Evolutionary conservation across 2,797 vertebrate genomes (phyloP).

Genomic region (Onychomys arenicola): DNA sequence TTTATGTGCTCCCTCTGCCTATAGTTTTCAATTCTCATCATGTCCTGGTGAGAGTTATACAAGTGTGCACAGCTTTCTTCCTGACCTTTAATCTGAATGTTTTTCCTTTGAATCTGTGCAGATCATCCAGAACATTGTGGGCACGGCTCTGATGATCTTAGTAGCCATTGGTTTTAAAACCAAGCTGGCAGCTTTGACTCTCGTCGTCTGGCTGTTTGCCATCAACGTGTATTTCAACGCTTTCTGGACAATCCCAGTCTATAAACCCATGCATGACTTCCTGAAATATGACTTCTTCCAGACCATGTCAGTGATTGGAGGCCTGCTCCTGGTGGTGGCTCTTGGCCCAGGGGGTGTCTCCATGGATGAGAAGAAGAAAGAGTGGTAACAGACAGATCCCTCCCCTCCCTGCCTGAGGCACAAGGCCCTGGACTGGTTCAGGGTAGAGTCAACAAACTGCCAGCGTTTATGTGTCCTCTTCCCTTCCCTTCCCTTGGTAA

Average conservation of each 20-base stretch:
- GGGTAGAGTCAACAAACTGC: slow-evolving; percentile 83
- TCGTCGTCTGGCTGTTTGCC: slow-evolving; percentile 96
- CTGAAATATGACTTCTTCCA: slow-evolving; percentile 99
- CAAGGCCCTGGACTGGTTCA: slow-evolving; percentile 79
- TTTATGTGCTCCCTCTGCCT: no score
- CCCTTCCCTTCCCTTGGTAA: slow-evolving; percentile 80
- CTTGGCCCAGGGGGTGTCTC: slow-evolving; percentile 98
- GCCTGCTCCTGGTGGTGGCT: slow-evolving; percentile 97
- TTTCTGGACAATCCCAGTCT: slow-evolving; percentile 97
- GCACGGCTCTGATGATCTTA: slow-evolving; percentile 96
- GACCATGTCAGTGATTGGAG: slow-evolving; percentile 98
- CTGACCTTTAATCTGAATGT: background rate
- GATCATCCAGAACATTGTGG: slow-evolving; percentile 99
- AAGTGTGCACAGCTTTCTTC: background rate
- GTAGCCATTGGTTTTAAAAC: slow-evolving; percentile 99
- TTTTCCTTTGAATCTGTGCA: slow-evolving; percentile 76
- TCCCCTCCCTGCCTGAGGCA: slow-evolving; percentile 72
- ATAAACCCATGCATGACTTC: slow-evolving; percentile 99
- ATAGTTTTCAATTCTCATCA: fast-evolving
- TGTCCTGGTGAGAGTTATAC: background rate
- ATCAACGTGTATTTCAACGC: slow-evolving; percentile 99
- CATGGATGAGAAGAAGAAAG: slow-evolving; percentile 99
- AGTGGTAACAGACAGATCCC: slow-evolving; percentile 91
- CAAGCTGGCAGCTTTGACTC: slow-evolving; percentile 96
- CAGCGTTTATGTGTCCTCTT: slow-evolving; percentile 78